Base-by-base conservation (phyloP, 2,888 invertebrate species). In the Papilio gigon region DNA sequence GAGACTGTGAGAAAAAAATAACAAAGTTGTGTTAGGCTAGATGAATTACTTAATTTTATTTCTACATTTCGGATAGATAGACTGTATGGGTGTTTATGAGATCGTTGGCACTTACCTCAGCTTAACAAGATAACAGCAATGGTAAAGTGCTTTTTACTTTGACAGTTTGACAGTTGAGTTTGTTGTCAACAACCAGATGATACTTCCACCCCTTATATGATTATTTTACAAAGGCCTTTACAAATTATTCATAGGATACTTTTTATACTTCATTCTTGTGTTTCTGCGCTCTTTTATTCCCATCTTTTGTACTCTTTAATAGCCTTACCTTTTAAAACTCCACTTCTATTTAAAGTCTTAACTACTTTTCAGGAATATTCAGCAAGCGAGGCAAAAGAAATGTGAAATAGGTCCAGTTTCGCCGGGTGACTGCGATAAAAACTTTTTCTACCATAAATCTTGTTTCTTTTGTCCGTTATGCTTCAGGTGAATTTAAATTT, bases 401-500 rank as follows among this genome's bases (percentile, higher is more conserved):
- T 22, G 25, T 58, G 65, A 44, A 65, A 59, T 5, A 59, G 42
- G 25, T 58, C 58, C 22, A 63, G 25, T 44, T 58, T 68, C 47
- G 59, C 59, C 25, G 56, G 56, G 17, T 59, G 44, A 25, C 68
- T 63, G 53, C 60, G 25, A 67, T 65, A 65, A 58, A 64, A 65
- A 67, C 58, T 53, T 53, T n/a, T 64, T 62, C 40, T 25, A 30
- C 22, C 42, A 56, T 71, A 70, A 66, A 66, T 66, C 66, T 66
- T 37, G 12, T 40, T 67, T 70, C 68, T 40, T 64, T 64, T 64
- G 47, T 53, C 27, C 67, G 63, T 42, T 44, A 47, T 64, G 53
- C 63, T 66, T 70, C 68, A 69, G 42, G 70, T 71, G 68, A 61
- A 68, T 73, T 74, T 65, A 72, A 72, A 76, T 72, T 75, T n/a